Conservation (phyloP, 2,113 vertebrate species). For the Lampris megalopsis region DNA sequence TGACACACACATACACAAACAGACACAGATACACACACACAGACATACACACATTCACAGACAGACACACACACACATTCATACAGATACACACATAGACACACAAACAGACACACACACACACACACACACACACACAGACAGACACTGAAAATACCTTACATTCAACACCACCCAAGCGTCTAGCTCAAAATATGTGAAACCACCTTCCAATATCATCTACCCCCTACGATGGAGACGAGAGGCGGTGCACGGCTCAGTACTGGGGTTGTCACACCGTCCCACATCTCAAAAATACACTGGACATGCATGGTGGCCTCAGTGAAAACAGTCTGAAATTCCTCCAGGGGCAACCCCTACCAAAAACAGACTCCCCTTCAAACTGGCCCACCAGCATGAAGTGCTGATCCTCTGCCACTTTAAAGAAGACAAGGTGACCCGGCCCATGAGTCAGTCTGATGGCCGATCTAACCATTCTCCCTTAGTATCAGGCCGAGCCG, state of each 20-base stretch:
- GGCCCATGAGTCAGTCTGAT: conserved; percentile 38
- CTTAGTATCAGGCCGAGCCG: conserved; percentile 24
- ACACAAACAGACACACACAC: no score
- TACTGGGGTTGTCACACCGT: neutral
- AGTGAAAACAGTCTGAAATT: neutral
- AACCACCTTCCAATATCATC: neutral
- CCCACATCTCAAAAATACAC: neutral
- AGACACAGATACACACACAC: no score
- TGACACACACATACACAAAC: no score
- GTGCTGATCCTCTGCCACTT: conserved; percentile 18
- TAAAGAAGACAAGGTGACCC: conserved; percentile 63
- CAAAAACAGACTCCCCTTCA: neutral
- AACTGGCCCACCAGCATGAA: neutral
- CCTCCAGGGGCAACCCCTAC: no score
- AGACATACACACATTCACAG: no score
- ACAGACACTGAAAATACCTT: no score
- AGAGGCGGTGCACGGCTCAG: neutral
- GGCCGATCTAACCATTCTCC: conserved; percentile 47
- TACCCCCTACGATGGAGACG: neutral
- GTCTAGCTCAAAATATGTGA: neutral
- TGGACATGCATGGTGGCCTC: neutral
- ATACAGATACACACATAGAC: no score
- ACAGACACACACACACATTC: no score
- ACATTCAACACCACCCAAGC: no score
- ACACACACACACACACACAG: no score